Base-by-base conservation (phyloP, 2,113 vertebrate genomes). In the Bolborhynchus lineola region DNA sequence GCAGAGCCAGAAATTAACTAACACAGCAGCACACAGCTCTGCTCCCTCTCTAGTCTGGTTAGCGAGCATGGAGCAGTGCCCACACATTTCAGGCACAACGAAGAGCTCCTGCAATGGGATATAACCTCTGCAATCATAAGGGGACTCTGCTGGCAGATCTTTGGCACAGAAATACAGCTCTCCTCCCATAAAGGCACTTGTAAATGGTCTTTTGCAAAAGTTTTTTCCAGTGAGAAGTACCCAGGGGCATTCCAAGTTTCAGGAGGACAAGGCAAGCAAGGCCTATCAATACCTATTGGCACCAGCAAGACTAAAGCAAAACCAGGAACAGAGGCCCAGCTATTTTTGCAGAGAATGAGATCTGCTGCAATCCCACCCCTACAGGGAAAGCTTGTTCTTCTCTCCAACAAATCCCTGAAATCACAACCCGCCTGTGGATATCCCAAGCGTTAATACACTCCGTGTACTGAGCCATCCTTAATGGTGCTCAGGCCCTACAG, bases 1-100 rank as follows among this genome's bases (percentile, higher is more conserved):
- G 89, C 55, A 31, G 77, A 71, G 89, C 35, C 93, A 92, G 88
- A 52, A 90, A 71, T 23, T 19, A 29, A 41, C 55, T 46, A 9
- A 37, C 8, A 10, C 16, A 52, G 86, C 83, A 72, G 71, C 57
- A 47, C 50, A 67, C 46, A 41, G 86, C 59, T 46, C 12, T 3
- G 19, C 39, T 68, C 68, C 93, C 81, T 41, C 16, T 7, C 74
- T 35, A 8, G 25, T 1, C 17, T 12, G 25, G 72, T 37, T 17
- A 31, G 16, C 11, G 2, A 63, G 31, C 33, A 4, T 21, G 1
- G 8, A 50, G 77, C 84, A 39, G 11, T 20, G 39, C 60, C 17
- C 13, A 13, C 11, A 29, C 8, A 4, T 26, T 50, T 46, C 0
- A 9, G 44, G 26, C 49, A 65, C 35, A 37, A 70, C 69, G 50